These are phyloP conservation scores for Metellina segmentata DNA, from an alignment of 2,888 invertebrate genomes.

Conservation along the genomic window DNA sequence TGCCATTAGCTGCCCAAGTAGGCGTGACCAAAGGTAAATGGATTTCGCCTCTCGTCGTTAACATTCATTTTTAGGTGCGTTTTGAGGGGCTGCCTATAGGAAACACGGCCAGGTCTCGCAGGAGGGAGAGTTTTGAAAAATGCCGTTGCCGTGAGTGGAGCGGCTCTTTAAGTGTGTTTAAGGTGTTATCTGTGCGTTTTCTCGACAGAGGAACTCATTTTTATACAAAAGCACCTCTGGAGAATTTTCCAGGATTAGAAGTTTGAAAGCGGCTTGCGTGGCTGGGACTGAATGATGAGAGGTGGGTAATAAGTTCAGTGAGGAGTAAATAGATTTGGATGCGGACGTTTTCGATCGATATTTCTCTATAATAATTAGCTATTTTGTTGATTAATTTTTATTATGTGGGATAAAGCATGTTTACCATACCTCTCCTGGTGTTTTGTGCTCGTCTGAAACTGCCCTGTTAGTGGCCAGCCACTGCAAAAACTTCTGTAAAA, in stretches of 20 bases:
- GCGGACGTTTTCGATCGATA: too few species aligned
- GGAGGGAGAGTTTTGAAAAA: not conserved
- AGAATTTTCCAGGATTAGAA: not conserved
- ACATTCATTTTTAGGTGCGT: conserved; percentile 56
- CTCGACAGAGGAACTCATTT: not conserved
- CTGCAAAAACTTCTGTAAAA: too few species aligned
- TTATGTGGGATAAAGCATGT: too few species aligned
- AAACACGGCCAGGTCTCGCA: too few species aligned
- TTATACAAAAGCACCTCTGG: not conserved
- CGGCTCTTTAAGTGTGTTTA: not conserved
- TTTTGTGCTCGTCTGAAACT: too few species aligned
- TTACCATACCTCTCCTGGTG: too few species aligned
- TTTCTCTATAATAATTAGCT: too few species aligned
- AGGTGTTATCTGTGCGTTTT: not conserved
- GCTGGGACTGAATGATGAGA: not conserved
- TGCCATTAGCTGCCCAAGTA: conserved; percentile 55
- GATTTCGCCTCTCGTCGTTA: conserved; percentile 48
- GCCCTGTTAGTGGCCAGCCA: too few species aligned
- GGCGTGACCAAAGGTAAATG: conserved; percentile 59
- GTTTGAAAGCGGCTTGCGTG: not conserved
- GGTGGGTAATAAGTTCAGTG: not conserved
- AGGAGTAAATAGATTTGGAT: too few species aligned
- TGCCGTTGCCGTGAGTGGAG: not conserved
- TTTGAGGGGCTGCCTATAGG: not conserved
- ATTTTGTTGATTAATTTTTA: too few species aligned